Evolutionary conservation across 2,113 vertebrate species (phyloP), one percentile per base, ranked within the genome.

Genomic region (Galemys pyrenaicus): DNA sequence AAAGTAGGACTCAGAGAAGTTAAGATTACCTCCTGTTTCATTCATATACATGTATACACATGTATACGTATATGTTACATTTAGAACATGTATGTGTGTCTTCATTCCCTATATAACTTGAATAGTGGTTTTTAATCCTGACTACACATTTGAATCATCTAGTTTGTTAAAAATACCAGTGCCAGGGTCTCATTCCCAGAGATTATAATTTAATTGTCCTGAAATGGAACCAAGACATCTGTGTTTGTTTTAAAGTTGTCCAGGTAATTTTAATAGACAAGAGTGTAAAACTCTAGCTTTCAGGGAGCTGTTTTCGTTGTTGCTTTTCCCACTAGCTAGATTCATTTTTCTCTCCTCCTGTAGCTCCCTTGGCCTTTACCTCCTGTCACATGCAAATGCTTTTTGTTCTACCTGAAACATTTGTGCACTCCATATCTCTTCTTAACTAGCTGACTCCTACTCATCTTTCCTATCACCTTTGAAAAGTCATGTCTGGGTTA

Each of bases 191-290:
- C 16, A 64, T 77, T 75, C 39, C 64, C 64, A 88, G 89, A 85
- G 68, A 92, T 89, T 60, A 65, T 89, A 32, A 68, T 77, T 71
- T 96, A 56, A 77, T 83, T 92, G 79, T 26, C 82, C 28, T 89
- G 54, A 86, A 19, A 49, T 92, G 70, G 44, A 94, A 46, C 44
- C 10, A 35, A 79, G 77, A 89, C 35, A 68, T 62, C 28, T 91
- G 67, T 94, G 46, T 83, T 95, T 92, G 80, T 89, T 92, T 95
- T 90, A 51, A 89, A 91, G 74, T 79, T 94, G 54, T 49, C 54
- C 49, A 67, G 49, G 39, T 89, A 86, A 80, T 89, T 84, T 75
- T 87, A 37, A 51, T 73, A 78, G 60, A 41, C 24, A 82, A 39
- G 30, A 91, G 80, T 85, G 4, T 92, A 74, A 92, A 79, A 49